Percentiles rank a stretch among this genome's conserved stretches.
Conservation (phyloP, 1,140 invertebrate species). For the Alviniconcha marisindica region DNA sequence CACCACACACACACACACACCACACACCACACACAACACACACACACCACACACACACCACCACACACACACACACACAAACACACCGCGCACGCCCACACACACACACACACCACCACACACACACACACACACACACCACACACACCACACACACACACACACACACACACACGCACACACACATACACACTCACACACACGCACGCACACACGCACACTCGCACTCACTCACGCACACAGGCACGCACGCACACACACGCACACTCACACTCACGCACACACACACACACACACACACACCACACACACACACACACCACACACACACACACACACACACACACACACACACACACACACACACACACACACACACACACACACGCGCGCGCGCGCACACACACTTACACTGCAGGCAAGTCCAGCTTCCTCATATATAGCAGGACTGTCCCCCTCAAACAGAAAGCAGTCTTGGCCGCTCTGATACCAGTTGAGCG, state of each 20-base stretch:
- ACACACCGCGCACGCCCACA: too few relatives aligned
- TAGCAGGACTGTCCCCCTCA: constrained; percentile 33
- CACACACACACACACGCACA: background rate
- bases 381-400: too few relatives aligned
- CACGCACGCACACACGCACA: background rate
- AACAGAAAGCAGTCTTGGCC: constrained; percentile 37
- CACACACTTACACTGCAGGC: constrained; percentile 37
- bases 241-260: background rate
- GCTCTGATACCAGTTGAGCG: constrained; percentile 28
- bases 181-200: background rate
- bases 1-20: too few relatives aligned
- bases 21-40: too few relatives aligned
- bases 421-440: constrained; percentile 21
- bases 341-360: too few relatives aligned
- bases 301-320: background rate
- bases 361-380: too few relatives aligned
- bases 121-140: background rate
- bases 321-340: background rate
- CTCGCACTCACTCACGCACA: background rate
- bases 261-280: background rate
- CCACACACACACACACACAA: too few relatives aligned
- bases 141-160: background rate
- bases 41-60: too few relatives aligned
- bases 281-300: background rate
- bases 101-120: too few relatives aligned